Conservation (phyloP, 2,113 vertebrate species). For the Mionectes macconnelli region DNA sequence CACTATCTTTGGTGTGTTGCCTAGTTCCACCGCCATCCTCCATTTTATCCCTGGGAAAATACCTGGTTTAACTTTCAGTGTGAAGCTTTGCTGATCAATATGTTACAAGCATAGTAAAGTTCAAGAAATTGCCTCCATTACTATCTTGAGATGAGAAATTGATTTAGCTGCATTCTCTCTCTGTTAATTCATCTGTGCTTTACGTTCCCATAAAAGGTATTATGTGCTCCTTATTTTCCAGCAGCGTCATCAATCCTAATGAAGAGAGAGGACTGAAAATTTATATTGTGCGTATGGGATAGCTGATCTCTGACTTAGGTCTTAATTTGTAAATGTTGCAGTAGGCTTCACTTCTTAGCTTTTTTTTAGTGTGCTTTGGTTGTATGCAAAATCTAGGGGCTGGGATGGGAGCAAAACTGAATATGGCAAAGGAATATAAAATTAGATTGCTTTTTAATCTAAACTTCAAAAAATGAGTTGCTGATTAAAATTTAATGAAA, state of each 20-base stretch:
- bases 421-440: not conserved
- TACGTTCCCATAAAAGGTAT: constrained; percentile 52
- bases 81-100: constrained; percentile 45
- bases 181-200: constrained; percentile 34
- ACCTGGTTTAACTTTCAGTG: not conserved
- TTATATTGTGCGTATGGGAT: not conserved
- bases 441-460: not conserved
- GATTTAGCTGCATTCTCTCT: constrained; percentile 50
- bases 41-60: constrained; percentile 11
- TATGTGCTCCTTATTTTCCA: constrained; percentile 40
- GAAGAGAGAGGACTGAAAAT: constrained; percentile 16
- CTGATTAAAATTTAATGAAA: not conserved
- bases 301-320: constrained; percentile 44
- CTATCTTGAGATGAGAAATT: constrained; percentile 59
- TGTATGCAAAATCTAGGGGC: not conserved
- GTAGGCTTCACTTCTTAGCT: not conserved
- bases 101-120: constrained; percentile 43
- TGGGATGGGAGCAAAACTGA: not conserved
- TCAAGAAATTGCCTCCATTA: constrained; percentile 60
- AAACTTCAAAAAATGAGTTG: not conserved
- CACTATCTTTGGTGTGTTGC: not conserved
- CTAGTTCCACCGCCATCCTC: not conserved
- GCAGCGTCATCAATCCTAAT: constrained; percentile 43
- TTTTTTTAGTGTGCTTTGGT: not conserved
- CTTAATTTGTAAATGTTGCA: constrained; percentile 33